Evolutionary conservation across 2,113 vertebrate genomes (phyloP).

Genomic region (Otis tarda): DNA sequence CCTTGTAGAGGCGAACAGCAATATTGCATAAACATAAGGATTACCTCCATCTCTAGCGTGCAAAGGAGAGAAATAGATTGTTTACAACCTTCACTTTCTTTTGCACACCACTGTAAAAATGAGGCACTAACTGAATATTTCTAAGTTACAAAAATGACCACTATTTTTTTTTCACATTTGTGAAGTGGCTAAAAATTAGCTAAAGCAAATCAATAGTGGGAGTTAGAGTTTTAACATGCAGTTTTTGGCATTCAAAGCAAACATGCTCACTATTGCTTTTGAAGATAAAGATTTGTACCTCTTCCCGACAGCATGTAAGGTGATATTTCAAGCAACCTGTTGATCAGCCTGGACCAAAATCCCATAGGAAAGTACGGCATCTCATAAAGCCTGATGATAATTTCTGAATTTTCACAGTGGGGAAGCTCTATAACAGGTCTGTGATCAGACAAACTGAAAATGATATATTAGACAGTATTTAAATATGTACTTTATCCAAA

Average conservation of each 20-base stretch:
- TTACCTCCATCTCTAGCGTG: not conserved
- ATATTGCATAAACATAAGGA: not conserved
- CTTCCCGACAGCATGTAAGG: conserved; percentile 85
- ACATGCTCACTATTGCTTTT: not conserved
- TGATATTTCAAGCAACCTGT: conserved; percentile 90
- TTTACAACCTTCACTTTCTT: not conserved
- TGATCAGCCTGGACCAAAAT: conserved; percentile 95
- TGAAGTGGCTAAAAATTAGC: not conserved
- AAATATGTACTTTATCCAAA: not conserved
- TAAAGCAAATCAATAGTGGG: not conserved
- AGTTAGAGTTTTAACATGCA: not conserved
- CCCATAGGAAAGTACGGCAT: conserved; percentile 98
- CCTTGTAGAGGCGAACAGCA: not conserved
- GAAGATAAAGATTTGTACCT: conserved; percentile 76
- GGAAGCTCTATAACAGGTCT: conserved; percentile 92
- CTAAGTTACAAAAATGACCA: not conserved
- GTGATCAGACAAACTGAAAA: conserved; percentile 86
- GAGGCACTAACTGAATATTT: not conserved
- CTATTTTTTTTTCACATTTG: not conserved
- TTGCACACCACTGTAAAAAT: not conserved
- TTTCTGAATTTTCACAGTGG: conserved; percentile 93
- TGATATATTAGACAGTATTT: not conserved
- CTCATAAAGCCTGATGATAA: conserved; percentile 91
- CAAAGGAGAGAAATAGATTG: not conserved
- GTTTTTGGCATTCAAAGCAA: not conserved